phyloP scores from a whole-genome alignment of 2,888 invertebrate genomes.

The Amblyjoppa fuscipennis region DNA sequence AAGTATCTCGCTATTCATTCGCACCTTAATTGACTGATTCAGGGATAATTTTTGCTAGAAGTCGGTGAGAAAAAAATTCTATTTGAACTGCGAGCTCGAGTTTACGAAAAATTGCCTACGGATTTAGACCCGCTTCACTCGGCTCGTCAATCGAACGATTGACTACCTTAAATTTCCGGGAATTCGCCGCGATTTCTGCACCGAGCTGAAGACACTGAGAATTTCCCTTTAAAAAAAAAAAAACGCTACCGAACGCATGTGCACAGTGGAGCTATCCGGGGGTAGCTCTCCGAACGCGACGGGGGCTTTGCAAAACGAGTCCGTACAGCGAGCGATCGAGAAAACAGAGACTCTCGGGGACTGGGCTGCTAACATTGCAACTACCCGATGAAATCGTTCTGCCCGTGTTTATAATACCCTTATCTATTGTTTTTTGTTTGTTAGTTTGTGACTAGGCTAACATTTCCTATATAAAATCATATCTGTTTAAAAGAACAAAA shows the following conservation, averaged over 20 bases:
- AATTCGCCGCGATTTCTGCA: background rate
- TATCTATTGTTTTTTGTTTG: slow-evolving; percentile 76
- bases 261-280: slow-evolving; percentile 35
- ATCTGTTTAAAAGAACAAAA: background rate
- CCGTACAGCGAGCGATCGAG: slow-evolving; percentile 4
- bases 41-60: background rate
- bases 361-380: slow-evolving; percentile 35
- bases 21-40: background rate
- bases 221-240: slow-evolving; percentile 16
- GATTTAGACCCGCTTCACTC: background rate
- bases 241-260: slow-evolving; percentile 34
- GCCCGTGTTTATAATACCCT: slow-evolving; percentile 75
- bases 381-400: slow-evolving; percentile 76
- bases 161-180: background rate
- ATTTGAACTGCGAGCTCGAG: background rate
- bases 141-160: background rate
- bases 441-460: slow-evolving; percentile 71
- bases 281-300: slow-evolving; percentile 28
- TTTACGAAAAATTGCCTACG: background rate
- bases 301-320: slow-evolving; percentile 23
- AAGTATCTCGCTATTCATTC: background rate
- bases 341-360: slow-evolving; percentile 39
- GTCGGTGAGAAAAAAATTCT: background rate
- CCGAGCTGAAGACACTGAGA: background rate
- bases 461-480: slow-evolving; percentile 35